Conservation (phyloP, 2,797 vertebrate species). For the Eospalax fontanierii region DNA sequence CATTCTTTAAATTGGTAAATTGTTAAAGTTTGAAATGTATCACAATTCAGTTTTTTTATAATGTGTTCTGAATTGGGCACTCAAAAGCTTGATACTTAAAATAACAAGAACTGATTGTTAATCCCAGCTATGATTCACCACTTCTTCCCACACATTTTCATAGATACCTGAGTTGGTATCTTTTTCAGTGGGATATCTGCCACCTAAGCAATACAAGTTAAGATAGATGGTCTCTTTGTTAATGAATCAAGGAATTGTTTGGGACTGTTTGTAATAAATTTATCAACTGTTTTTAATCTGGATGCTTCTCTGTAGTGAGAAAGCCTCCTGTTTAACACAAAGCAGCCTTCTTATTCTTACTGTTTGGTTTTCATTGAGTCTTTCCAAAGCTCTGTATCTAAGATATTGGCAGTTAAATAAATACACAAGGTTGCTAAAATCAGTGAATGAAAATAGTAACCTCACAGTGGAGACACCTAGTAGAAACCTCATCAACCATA, state of each 20-base stretch:
- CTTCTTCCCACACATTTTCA: slow-evolving; percentile 76
- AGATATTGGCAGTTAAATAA: slow-evolving; percentile 39
- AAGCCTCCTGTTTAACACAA: not conserved
- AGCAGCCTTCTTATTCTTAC: not conserved
- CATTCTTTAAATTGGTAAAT: not conserved
- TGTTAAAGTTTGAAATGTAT: slow-evolving; percentile 27
- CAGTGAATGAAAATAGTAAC: not conserved
- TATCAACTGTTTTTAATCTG: not conserved
- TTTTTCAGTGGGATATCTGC: slow-evolving; percentile 64
- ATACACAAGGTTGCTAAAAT: slow-evolving; percentile 47
- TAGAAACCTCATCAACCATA: not conserved
- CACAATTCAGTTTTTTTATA: not conserved
- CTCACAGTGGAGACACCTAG: not conserved
- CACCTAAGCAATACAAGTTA: slow-evolving; percentile 56
- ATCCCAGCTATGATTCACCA: slow-evolving; percentile 76
- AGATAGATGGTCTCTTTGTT: slow-evolving; percentile 15
- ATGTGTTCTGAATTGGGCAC: not conserved
- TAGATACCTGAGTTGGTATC: slow-evolving; percentile 69
- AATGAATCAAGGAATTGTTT: not conserved
- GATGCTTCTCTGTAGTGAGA: not conserved
- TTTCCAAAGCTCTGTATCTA: not conserved
- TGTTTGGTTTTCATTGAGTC: slow-evolving; percentile 2
- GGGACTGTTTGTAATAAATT: not conserved
- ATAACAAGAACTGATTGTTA: slow-evolving; percentile 68
- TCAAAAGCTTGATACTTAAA: not conserved